A percentile compares a stretch with the other conserved stretches of the same genome.
These are phyloP conservation scores for Lasioglossum albipes DNA, from an alignment of 1,140 invertebrate genomes.

Conservation along the genomic window DNA sequence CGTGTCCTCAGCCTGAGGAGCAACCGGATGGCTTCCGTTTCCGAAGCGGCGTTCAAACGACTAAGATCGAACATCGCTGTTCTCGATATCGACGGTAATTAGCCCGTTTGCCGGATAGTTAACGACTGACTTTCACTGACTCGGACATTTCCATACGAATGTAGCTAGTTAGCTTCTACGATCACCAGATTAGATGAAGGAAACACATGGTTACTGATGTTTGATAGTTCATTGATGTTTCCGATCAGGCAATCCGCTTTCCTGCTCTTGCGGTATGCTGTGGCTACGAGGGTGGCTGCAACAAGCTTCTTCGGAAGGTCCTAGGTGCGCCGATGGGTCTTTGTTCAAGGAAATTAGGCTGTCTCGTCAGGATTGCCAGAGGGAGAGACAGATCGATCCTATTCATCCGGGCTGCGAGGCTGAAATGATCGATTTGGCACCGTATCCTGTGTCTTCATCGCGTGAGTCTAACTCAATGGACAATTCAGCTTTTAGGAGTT, in stretches of 20 bases:
- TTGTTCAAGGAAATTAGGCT: slow-evolving; percentile 86
- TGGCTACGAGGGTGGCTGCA: slow-evolving; percentile 91
- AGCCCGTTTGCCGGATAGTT: neutral
- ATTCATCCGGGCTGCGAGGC: slow-evolving; percentile 84
- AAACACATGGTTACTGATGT: too few relatives aligned
- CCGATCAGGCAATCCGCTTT: slow-evolving; percentile 87
- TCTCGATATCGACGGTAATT: slow-evolving; percentile 90
- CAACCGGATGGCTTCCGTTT: slow-evolving; percentile 88
- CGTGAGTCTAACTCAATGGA: slow-evolving; percentile 57
- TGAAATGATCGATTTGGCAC: slow-evolving; percentile 81
- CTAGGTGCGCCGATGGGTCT: slow-evolving; percentile 87
- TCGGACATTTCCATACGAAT: neutral
- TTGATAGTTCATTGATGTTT: neutral
- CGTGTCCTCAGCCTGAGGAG: slow-evolving; percentile 89
- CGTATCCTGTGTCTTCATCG: slow-evolving; percentile 68
- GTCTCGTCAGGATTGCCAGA: slow-evolving; percentile 84
- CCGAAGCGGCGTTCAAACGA: slow-evolving; percentile 87
- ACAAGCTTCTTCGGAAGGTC: slow-evolving; percentile 85
- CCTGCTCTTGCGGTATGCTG: slow-evolving; percentile 88
- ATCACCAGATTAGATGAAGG: too few relatives aligned
- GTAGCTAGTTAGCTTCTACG: too few relatives aligned
- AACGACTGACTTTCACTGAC: neutral
- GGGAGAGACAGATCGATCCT: slow-evolving; percentile 80
- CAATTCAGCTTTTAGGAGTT: too few relatives aligned
- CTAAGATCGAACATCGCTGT: slow-evolving; percentile 89